Conservation (phyloP, 2,113 vertebrate genomes). For the Falcunculus frontatus region DNA sequence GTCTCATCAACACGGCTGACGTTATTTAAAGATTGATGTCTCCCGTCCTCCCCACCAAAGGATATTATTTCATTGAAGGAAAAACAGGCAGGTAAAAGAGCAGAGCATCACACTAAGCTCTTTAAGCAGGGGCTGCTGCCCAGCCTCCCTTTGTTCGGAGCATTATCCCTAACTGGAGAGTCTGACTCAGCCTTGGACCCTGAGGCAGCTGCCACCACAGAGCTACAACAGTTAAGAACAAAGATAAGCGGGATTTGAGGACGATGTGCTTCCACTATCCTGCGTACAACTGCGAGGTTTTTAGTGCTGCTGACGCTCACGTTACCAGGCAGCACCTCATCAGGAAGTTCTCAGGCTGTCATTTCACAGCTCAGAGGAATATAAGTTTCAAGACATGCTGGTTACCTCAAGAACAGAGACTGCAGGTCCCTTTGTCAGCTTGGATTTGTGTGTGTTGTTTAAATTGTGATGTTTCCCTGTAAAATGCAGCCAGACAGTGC, state of each 20-base stretch:
- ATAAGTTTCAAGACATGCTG: background rate
- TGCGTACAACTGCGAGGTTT: fast-evolving
- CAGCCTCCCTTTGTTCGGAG: background rate
- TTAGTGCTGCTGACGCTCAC: background rate
- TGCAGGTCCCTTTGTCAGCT: background rate
- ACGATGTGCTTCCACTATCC: background rate
- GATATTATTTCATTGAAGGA: background rate
- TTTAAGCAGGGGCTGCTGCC: background rate
- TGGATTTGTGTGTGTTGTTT: background rate
- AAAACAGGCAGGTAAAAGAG: background rate
- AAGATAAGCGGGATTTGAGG: background rate
- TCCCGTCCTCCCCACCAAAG: background rate
- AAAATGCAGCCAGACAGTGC: background rate
- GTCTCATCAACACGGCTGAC: background rate
- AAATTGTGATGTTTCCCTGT: background rate
- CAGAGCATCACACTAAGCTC: background rate
- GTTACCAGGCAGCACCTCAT: background rate
- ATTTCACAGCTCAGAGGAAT: background rate
- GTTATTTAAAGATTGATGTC: background rate
- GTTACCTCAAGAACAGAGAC: background rate
- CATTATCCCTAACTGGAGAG: background rate
- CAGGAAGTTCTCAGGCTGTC: background rate
- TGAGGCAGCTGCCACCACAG: background rate
- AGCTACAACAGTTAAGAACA: background rate
- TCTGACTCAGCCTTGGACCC: background rate